These are phyloP conservation scores for Elgaria multicarinata DNA, from an alignment of 2,113 vertebrate genomes.

Conservation along the genomic window DNA sequence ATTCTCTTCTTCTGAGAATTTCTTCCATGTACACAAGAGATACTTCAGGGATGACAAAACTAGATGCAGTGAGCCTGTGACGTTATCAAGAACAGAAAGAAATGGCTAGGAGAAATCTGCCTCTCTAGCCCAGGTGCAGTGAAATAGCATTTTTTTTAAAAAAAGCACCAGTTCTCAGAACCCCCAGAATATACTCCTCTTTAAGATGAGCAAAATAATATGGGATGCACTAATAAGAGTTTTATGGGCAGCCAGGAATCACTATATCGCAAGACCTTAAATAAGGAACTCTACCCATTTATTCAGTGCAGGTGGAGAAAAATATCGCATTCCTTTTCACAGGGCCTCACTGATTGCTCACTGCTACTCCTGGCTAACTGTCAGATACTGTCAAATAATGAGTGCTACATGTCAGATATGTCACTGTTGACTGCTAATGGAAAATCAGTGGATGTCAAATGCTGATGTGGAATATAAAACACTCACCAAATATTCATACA, in stretches of 20 bases:
- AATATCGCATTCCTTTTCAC: background rate
- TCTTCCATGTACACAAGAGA: background rate
- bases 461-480: background rate
- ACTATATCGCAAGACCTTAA: background rate
- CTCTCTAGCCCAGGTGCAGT: no score
- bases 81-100: background rate
- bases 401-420: background rate
- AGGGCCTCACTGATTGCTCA: background rate
- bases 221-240: background rate
- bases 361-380: background rate
- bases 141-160: background rate
- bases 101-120: background rate
- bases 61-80: background rate
- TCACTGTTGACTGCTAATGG: background rate
- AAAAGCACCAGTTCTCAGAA: background rate
- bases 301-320: background rate
- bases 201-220: background rate
- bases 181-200: background rate
- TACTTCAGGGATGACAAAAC: background rate
- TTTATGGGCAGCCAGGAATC: background rate
- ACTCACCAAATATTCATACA: background rate
- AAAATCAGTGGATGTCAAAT: background rate
- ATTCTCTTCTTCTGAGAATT: background rate
- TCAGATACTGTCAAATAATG: background rate
- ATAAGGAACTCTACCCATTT: background rate